These are phyloP conservation scores for Valencia hispanica DNA, from an alignment of 2,797 vertebrate species.

Conservation along the genomic window DNA sequence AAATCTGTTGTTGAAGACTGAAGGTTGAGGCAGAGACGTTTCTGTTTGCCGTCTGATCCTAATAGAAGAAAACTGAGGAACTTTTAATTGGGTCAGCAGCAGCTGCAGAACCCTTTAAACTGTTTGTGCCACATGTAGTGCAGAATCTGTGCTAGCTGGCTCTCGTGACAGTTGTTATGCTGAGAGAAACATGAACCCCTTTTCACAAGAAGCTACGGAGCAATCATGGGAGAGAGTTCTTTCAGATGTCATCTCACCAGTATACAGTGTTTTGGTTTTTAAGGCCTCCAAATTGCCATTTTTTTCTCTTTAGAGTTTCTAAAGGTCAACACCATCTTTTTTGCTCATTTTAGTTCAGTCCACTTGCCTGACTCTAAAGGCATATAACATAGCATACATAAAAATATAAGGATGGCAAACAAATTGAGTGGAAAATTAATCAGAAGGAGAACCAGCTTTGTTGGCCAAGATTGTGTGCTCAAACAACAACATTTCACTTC, in stretches of 20 bases:
- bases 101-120: constrained; percentile 38
- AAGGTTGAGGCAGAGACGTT: not conserved
- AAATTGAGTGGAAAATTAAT: not conserved
- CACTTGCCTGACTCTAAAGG: too few relatives aligned
- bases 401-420: too few relatives aligned
- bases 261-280: constrained; percentile 3
- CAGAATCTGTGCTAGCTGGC: constrained; percentile 39
- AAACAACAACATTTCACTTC: not conserved
- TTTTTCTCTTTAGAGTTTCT: too few relatives aligned
- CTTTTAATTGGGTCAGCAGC: constrained; percentile 30
- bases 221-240: constrained; percentile 40
- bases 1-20: not conserved
- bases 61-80: constrained; percentile 30
- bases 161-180: constrained; percentile 62
- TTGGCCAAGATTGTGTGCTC: not conserved
- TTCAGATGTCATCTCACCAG: constrained; percentile 41
- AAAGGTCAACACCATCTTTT: too few relatives aligned
- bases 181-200: constrained; percentile 70
- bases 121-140: constrained; percentile 45
- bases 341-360: too few relatives aligned
- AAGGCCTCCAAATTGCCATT: not conserved
- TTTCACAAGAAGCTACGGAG: constrained; percentile 51
- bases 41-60: constrained; percentile 11
- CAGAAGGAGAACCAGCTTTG: not conserved
- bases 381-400: too few relatives aligned